Conservation (phyloP, 2,113 vertebrate species). For the Nipponia nippon region DNA sequence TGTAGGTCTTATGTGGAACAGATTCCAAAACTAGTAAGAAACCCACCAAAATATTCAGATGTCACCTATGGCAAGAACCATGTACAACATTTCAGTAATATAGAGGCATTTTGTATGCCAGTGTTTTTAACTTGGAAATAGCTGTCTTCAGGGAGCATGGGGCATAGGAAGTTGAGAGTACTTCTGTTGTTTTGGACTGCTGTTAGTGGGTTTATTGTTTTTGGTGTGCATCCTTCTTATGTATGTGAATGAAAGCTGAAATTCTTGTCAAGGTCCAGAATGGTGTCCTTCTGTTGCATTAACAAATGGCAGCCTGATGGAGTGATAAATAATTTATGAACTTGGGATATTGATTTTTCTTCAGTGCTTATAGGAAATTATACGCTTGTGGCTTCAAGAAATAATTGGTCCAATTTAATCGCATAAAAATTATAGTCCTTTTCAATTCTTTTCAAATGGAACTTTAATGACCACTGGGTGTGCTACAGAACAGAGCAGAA, state of each 20-base stretch:
- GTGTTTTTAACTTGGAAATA: not conserved
- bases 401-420: constrained; percentile 56
- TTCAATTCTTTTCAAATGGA: constrained; percentile 60
- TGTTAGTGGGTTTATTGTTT: not conserved
- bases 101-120: not conserved
- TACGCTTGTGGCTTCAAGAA: constrained; percentile 26
- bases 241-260: not conserved
- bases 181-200: not conserved
- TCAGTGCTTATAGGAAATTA: constrained; percentile 62
- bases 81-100: not conserved
- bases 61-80: not conserved
- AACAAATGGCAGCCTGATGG: constrained; percentile 17
- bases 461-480: constrained; percentile 26
- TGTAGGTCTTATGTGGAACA: not conserved
- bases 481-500: not conserved
- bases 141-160: not conserved
- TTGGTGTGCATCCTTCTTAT: not conserved
- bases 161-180: not conserved
- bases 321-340: constrained; percentile 56
- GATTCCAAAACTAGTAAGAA: not conserved
- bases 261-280: not conserved
- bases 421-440: constrained; percentile 49
- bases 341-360: constrained; percentile 54
- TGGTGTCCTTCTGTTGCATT: not conserved
- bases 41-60: not conserved